Conservation (phyloP, 2,797 vertebrate species). For the Nyctibius grandis region DNA sequence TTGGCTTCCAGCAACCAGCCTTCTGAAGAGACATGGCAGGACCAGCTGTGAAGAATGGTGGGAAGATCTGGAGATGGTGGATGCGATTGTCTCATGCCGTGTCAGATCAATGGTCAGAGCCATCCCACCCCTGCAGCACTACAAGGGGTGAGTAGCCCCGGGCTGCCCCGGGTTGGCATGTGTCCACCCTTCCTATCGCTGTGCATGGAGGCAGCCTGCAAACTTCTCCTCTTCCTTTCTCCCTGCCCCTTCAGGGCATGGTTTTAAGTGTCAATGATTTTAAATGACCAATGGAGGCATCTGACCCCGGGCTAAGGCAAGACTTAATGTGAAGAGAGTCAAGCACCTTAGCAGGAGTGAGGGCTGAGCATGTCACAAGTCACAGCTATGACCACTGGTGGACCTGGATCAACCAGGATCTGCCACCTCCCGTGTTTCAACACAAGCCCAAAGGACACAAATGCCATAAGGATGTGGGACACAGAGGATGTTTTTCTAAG, state of each 20-base stretch:
- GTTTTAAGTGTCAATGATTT: background rate
- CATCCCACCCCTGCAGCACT: background rate
- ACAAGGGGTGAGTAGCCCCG: rapidly evolving
- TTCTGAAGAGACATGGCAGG: background rate
- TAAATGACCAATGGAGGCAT: rapidly evolving
- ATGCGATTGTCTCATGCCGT: rapidly evolving
- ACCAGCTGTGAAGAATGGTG: background rate
- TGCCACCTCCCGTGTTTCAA: background rate
- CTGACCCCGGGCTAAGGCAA: background rate
- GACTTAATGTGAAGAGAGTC: background rate
- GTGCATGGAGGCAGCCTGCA: background rate
- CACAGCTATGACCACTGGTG: background rate
- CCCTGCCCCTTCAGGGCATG: background rate
- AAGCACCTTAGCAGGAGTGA: background rate
- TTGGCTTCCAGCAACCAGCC: background rate
- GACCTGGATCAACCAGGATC: background rate
- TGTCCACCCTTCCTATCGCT: too few relatives aligned
- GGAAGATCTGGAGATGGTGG: background rate
- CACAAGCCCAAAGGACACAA: background rate
- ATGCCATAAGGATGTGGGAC: rapidly evolving
- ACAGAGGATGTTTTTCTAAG: background rate
- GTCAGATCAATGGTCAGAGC: background rate
- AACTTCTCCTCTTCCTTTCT: background rate
- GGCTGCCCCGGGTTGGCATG: background rate
- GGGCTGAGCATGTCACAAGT: background rate